A percentile compares a stretch with the other conserved stretches of the same genome.
These are phyloP conservation scores for Hydropsyche tenuis DNA, from an alignment of 1,140 invertebrate species.

Conservation along the genomic window DNA sequence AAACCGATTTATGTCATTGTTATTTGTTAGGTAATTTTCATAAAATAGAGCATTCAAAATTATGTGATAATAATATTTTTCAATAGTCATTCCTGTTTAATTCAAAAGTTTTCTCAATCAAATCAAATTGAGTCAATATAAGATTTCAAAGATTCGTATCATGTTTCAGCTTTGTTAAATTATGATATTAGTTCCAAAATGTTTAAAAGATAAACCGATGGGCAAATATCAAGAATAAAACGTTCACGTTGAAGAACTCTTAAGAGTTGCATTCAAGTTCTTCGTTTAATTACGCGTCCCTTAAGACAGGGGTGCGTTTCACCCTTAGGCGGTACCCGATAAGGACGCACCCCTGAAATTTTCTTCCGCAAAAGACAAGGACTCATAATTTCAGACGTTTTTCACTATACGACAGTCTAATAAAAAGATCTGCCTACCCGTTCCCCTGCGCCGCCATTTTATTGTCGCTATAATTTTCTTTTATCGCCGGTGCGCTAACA, in stretches of 20 bases:
- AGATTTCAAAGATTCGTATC: too few relatives aligned
- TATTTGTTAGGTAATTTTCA: neutral
- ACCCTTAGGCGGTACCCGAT: slow-evolving; percentile 44
- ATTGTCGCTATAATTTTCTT: slow-evolving; percentile 16
- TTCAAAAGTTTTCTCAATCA: too few relatives aligned
- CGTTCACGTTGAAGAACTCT: slow-evolving; percentile 33
- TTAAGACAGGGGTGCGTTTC: slow-evolving; percentile 28
- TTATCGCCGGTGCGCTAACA: slow-evolving; percentile 3
- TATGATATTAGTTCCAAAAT: too few relatives aligned
- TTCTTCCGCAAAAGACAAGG: neutral
- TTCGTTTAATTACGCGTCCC: slow-evolving; percentile 46
- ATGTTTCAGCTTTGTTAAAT: too few relatives aligned
- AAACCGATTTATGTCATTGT: neutral
- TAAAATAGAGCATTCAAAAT: too few relatives aligned
- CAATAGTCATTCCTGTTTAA: too few relatives aligned
- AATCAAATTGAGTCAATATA: too few relatives aligned
- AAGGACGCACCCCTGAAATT: slow-evolving; percentile 37
- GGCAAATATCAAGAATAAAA: neutral
- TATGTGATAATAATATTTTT: too few relatives aligned
- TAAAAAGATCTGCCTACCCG: too few relatives aligned
- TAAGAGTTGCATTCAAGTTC: slow-evolving; percentile 21
- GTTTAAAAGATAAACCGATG: too few relatives aligned
- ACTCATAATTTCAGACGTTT: slow-evolving; percentile 27
- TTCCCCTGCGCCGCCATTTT: neutral
- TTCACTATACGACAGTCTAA: neutral